Conservation (phyloP, 2,113 vertebrate genomes). For the Empidonax alnorum region DNA sequence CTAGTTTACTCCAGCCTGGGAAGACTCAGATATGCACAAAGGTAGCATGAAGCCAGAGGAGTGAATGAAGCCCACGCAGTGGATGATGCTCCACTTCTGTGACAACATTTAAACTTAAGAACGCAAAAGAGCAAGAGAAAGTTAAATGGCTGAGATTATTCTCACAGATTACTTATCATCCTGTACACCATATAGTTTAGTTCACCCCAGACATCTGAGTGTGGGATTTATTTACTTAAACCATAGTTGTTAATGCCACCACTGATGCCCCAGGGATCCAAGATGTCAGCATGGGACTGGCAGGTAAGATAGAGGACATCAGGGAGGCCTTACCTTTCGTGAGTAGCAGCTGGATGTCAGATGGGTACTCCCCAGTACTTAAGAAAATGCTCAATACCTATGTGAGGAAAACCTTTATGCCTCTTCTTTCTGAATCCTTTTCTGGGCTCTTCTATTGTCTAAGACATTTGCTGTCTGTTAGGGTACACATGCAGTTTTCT, state of each 20-base stretch:
- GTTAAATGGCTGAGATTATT: background rate
- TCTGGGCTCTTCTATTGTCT: background rate
- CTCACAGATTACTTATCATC: background rate
- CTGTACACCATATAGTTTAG: background rate
- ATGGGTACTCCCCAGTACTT: background rate
- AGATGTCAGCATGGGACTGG: background rate
- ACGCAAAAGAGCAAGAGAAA: background rate
- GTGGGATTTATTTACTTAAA: background rate
- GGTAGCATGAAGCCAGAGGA: background rate
- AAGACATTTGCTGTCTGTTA: background rate
- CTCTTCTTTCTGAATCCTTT: background rate
- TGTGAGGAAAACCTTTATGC: background rate
- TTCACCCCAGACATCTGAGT: background rate
- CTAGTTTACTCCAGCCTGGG: background rate
- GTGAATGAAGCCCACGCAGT: background rate
- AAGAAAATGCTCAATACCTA: background rate
- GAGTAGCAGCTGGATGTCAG: background rate
- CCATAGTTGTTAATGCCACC: background rate
- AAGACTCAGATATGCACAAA: background rate
- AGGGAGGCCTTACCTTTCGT: background rate
- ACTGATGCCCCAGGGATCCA: background rate
- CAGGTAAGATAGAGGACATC: background rate
- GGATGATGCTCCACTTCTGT: background rate
- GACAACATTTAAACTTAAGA: background rate
- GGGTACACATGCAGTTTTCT: background rate